phyloP scores from a whole-genome alignment of 2,113 vertebrate species.

The Carettochelys insculpta region DNA sequence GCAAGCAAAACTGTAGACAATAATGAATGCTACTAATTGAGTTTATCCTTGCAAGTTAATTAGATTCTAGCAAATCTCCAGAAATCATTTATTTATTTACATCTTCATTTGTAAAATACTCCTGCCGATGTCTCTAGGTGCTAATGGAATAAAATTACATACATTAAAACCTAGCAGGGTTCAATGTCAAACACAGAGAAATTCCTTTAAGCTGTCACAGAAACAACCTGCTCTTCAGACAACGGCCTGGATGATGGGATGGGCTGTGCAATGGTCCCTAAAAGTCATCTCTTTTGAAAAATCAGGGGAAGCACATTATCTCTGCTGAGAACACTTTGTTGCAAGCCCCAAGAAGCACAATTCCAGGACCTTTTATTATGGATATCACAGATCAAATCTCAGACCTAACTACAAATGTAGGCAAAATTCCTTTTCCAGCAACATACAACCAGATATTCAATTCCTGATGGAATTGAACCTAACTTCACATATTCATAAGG shows the following conservation, averaged over 20 bases:
- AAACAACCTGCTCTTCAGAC: constrained; percentile 20
- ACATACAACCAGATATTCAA: neutral
- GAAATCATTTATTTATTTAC: constrained; percentile 60
- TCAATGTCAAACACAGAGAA: constrained; percentile 18
- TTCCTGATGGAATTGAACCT: neutral
- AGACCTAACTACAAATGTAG: neutral
- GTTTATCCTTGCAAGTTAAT: constrained; percentile 58
- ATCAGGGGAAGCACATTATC: constrained; percentile 8
- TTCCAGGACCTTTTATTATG: neutral
- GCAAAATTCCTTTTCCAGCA: constrained; percentile 11
- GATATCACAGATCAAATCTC: constrained; percentile 16
- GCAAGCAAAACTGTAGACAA: constrained; percentile 23
- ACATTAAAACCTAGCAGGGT: constrained; percentile 25
- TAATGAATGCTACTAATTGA: constrained; percentile 23
- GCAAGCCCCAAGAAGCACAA: neutral
- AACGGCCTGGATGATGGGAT: constrained; percentile 36
- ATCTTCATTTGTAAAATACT: constrained; percentile 45
- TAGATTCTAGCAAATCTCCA: constrained; percentile 57
- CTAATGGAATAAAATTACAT: constrained; percentile 30
- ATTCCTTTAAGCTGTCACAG: constrained; percentile 27
- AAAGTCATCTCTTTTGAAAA: constrained; percentile 41
- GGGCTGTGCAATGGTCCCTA: neutral
- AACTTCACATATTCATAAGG: constrained; percentile 22
- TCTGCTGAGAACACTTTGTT: neutral
- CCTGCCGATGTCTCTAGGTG: neutral